These are phyloP conservation scores for Campylomormyrus numenius DNA, from an alignment of 2,113 vertebrate species.

Conservation along the genomic window DNA sequence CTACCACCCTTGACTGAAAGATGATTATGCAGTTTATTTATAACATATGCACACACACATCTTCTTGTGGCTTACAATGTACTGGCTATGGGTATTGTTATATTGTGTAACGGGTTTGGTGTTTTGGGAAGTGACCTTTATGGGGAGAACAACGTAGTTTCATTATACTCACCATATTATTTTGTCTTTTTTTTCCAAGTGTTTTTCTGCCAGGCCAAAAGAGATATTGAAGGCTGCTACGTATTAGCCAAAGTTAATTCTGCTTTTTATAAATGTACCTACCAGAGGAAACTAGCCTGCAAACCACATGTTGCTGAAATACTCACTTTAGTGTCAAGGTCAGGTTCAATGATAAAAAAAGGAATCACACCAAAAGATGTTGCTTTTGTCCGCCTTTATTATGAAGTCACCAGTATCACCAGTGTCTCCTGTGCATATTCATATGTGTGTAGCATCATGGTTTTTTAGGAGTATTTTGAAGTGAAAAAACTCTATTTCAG, in stretches of 20 bases:
- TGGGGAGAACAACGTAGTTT: background rate
- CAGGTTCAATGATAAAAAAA: background rate
- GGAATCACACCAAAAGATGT: background rate
- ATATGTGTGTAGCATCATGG: background rate
- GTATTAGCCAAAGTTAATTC: background rate
- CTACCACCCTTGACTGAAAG: background rate
- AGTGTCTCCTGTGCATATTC: background rate
- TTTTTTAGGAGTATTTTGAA: background rate
- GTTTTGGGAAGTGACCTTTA: background rate
- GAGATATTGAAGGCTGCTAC: background rate
- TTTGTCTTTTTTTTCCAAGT: background rate
- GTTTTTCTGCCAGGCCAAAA: background rate
- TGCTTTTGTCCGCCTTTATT: conserved; percentile 12
- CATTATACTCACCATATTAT: background rate
- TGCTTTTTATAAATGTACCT: background rate
- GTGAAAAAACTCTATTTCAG: background rate
- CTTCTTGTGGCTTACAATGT: background rate
- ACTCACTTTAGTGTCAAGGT: background rate
- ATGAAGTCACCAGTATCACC: background rate
- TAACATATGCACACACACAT: background rate
- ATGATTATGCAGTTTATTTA: background rate
- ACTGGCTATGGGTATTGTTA: background rate
- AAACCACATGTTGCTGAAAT: background rate
- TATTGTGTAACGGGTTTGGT: background rate
- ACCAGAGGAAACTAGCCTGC: background rate